Evolutionary conservation across 2,797 vertebrate species (phyloP), one percentile per base, ranked within the genome.

Genomic region (Myiotriccus ornatus): DNA sequence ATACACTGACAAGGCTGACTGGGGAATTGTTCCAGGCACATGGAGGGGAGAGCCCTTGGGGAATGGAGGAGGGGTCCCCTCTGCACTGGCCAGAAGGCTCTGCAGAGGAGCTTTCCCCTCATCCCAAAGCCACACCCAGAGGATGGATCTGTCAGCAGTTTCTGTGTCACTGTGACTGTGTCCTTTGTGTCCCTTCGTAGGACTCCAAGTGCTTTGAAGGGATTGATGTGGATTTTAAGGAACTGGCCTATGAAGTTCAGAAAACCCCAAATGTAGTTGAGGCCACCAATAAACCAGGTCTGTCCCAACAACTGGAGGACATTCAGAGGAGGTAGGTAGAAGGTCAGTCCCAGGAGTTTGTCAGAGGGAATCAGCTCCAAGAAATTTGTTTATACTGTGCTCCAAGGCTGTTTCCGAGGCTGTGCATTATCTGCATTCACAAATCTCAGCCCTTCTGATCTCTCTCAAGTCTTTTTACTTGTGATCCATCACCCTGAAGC

Each of bases 191-290:
- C 91, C 75, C 74, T 47, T 46, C 96, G 91, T 32, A 99, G 99
- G 99, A 99, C 96, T 99, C 99, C 37, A 97, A 97, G 89, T 97
- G 98, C 93, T 99, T 99, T 59, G 98, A 99, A 89, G 98, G 98
- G 76, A 99, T 99, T 88, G 98, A 99, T 97, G 77, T 43, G 21
- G 98, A 99, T 97, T 99, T 99, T 97, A 99, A 98, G 98, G 98
- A 98, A 64, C 96, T 99, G 96, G 98, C 98, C 10, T 94, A 94
- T 25, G 96, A 98, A 39, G 94, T 97, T 86, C 98, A 98, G 90
- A 98, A 98, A 98, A 99, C 98, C 2, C 99, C 99, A 37, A 99
- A 99, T 16, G 99, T 99, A 3, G 94, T 99, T 75, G 98, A 99
- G 97, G 98, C 98, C 88, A 99, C 99, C 87, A 99, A 98, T 93